Evolutionary conservation across 2,888 invertebrate genomes (phyloP), one percentile per base, ranked within the genome.

Genomic region (Drosophila setosimentum): DNA sequence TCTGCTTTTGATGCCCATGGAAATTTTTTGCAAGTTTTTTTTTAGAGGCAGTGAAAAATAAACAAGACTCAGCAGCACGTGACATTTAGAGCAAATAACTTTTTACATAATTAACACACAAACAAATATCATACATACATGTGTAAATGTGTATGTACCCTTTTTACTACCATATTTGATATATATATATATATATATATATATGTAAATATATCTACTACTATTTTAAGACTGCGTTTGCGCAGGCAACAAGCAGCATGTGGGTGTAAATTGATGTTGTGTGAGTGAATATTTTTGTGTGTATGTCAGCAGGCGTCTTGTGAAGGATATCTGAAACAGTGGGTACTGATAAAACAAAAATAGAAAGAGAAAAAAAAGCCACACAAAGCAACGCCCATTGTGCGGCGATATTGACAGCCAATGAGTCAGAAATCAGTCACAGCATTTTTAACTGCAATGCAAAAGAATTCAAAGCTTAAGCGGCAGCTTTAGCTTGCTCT

Each of bases 171-270:
- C 45, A 42, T 21, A 63, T n/a, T 30, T 76, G 2, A 59, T 18
- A 35, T 16, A 16, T 75, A 45, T 66, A 51, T 58, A 61, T 67
- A 72, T 53, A 48, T 63, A 24, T 45, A 21, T 16, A 3, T 16
- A 53, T 68, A 61, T 73, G 73, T 82, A 78, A 65, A 71, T 60
- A 65, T 83, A 75, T 85, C 73, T 77, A 77, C 79, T 74, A 77
- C 78, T 71, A 73, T 73, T 83, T 61, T 54, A 48, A 48, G 58
- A 81, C 79, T 82, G 89, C 71, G 85, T 57, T 77, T 85, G 85
- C 85, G 85, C 85, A 77, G 65, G 63, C 67, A 57, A 67, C 57
- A 49, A 65, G 16, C 45, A 42, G 48, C 40, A 11, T 64, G 68
- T 72, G 68, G 68, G 66, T 58, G 77, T 59, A 60, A 33, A 60